Base-by-base conservation (phyloP, 2,888 invertebrate genomes). In the Rapana venosa region DNA sequence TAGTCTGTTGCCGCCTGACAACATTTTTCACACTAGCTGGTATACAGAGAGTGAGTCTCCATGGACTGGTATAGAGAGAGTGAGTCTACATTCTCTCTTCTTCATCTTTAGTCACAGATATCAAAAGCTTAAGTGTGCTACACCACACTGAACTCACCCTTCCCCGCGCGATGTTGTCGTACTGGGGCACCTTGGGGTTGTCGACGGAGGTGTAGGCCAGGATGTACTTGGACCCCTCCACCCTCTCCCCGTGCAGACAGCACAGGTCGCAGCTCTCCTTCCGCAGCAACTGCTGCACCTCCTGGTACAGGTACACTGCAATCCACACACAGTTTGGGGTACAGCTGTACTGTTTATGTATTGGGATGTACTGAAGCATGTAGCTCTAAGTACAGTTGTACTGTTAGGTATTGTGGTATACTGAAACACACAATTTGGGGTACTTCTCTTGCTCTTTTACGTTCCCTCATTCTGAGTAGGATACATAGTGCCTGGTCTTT, bases 251-350 rank as follows among this genome's bases (percentile, higher is more conserved):
- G 90, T 95, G 95, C 56, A 95, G 91, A 0, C 95, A 92, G 90
- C 94, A 94, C 93, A 94, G 94, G 90, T 95, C 95, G 91, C 94
- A 94, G 36, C 93, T 92, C 70, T 94, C 94, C 79, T 94, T 94
- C 90, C 93, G 94, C 90, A 95, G 94, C 90, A 95, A 90, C 91
- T 94, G 94, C 36, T 93, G 92, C 61, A 95, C 93, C 91, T 95
- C 95, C 91, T 95, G 95, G 92, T 95, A 95, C 87, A 94, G 93
- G 90, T 95, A 94, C 17, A 95, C 95, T 95, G 93, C 20, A 93
- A 93, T n/a, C 13, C 13, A 85, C 77, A 90, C 30, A 36, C 83
- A 61, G 5, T 5, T 47, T 4, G 35, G 20, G 32, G 66, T 66
- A 86, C 86, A 86, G 8, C 30, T 66, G 32, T 30, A 66, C 61